Percentiles rank a stretch among this genome's conserved stretches.
Evolutionary conservation across 2,113 vertebrate species (phyloP).

Genomic region (Carlito syrichta): DNA sequence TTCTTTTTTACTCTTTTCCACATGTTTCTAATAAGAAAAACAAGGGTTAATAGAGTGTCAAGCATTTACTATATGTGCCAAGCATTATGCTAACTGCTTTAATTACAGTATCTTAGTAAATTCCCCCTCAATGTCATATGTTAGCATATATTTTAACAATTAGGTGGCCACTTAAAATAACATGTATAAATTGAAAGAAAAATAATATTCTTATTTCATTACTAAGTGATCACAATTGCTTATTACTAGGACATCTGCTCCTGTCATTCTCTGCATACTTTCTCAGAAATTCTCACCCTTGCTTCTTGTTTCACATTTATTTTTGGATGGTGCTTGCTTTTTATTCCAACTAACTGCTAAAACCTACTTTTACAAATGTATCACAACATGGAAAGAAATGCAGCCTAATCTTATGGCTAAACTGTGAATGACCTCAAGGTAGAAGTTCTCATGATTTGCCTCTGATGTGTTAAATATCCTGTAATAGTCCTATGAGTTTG

Average conservation of each 20-base stretch:
- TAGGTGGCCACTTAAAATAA: background rate
- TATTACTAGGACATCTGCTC: background rate
- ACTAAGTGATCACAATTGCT: background rate
- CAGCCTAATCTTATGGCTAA: background rate
- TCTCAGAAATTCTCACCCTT: background rate
- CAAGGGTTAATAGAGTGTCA: too few relatives aligned
- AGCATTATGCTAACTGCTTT: too few relatives aligned
- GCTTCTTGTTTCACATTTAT: background rate
- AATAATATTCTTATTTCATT: background rate
- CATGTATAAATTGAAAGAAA: background rate
- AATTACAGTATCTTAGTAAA: too few relatives aligned
- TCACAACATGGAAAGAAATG: background rate
- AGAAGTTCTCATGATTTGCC: background rate
- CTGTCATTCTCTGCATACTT: too few relatives aligned
- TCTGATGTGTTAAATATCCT: background rate
- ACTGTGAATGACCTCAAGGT: background rate
- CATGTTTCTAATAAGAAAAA: too few relatives aligned
- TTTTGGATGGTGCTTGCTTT: background rate
- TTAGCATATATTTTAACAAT: background rate
- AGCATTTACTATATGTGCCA: too few relatives aligned
- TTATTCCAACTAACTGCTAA: background rate
- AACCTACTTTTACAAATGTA: background rate
- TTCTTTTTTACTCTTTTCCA: too few relatives aligned
- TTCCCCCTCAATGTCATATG: too few relatives aligned
- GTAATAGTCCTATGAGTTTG: background rate